Conservation (phyloP, 2,113 vertebrate genomes). For the Nibea coibor region DNA sequence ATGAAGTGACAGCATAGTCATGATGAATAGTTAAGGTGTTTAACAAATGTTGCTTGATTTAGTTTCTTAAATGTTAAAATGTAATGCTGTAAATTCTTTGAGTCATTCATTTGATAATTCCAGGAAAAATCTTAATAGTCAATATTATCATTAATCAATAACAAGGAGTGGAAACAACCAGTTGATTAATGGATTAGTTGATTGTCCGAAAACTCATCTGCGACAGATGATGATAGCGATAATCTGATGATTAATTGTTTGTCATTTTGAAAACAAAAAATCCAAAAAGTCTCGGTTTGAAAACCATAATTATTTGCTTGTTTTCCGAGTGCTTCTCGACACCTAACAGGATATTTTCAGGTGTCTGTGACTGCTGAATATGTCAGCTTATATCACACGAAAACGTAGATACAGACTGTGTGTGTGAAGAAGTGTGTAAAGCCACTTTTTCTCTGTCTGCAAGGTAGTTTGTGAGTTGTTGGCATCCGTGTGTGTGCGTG, state of each 20-base stretch:
- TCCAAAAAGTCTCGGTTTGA: neutral
- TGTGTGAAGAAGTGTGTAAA: neutral
- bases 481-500: constrained; percentile 25
- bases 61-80: neutral
- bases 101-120: neutral
- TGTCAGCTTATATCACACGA: too few relatives aligned
- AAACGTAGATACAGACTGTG: neutral
- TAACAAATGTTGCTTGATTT: neutral
- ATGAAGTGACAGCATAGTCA: neutral
- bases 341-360: neutral
- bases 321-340: neutral
- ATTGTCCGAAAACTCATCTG: neutral
- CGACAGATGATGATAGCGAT: neutral
- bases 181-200: neutral
- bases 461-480: constrained; percentile 18
- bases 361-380: neutral
- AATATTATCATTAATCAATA: neutral
- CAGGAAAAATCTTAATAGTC: neutral
- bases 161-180: neutral
- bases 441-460: neutral
- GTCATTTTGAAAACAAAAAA: neutral
- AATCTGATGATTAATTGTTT: neutral
- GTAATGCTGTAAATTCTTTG: neutral
- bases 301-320: neutral
- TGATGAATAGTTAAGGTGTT: neutral